phyloP scores from a whole-genome alignment of 2,113 vertebrate species.

The Neolamprologus cancellatus region DNA sequence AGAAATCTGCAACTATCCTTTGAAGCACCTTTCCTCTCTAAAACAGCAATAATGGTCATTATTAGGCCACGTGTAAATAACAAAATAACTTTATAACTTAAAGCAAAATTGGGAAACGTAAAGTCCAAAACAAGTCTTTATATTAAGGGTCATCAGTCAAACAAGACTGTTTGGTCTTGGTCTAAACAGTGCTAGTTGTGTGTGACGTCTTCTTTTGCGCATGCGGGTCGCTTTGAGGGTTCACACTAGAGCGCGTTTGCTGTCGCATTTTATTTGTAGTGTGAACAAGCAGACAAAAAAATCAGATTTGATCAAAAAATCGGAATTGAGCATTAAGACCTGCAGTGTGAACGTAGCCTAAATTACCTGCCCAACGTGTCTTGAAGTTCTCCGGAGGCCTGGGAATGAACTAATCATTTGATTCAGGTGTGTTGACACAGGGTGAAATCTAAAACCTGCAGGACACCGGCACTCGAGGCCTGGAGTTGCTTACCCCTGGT shows the following conservation, averaged over 20 bases:
- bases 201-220: background rate
- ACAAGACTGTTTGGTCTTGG: rapidly evolving
- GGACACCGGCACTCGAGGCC: background rate
- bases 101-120: too few relatives aligned
- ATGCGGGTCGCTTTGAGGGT: rapidly evolving
- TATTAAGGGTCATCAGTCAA: background rate
- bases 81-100: too few relatives aligned
- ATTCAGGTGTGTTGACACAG: background rate
- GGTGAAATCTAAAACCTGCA: background rate
- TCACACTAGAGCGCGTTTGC: rapidly evolving
- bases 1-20: too few relatives aligned
- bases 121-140: too few relatives aligned
- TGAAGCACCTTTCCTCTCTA: too few relatives aligned
- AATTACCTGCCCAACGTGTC: background rate
- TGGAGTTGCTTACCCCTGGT: background rate
- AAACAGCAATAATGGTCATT: too few relatives aligned
- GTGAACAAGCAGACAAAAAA: background rate
- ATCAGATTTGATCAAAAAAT: background rate
- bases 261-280: background rate
- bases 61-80: too few relatives aligned
- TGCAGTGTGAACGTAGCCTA: background rate
- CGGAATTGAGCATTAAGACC: background rate
- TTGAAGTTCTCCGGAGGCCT: background rate
- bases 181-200: rapidly evolving
- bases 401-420: background rate